Conservation (phyloP, 2,888 invertebrate species). For the Unio delphinus region DNA sequence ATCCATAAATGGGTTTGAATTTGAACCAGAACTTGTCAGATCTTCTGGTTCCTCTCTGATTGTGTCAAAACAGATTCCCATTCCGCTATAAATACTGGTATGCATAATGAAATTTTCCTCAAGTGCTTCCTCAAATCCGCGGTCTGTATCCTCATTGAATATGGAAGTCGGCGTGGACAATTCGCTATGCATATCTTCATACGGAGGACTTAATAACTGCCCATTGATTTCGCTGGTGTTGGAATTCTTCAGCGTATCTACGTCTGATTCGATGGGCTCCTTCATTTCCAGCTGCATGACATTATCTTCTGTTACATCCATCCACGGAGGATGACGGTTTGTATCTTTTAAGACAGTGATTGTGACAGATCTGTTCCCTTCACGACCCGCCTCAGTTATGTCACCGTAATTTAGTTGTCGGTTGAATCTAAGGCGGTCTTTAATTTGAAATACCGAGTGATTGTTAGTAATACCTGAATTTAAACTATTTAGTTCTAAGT, state of each 20-base stretch:
- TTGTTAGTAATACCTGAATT: slow-evolving; percentile 2
- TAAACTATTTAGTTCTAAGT: neutral
- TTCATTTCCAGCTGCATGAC: slow-evolving; percentile 11
- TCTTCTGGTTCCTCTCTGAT: slow-evolving; percentile 56
- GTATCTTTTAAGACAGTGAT: slow-evolving; percentile 39
- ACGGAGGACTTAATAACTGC: slow-evolving; percentile 2
- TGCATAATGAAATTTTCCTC: slow-evolving; percentile 35
- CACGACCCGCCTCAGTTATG: slow-evolving; percentile 17
- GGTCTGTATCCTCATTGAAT: slow-evolving; percentile 53
- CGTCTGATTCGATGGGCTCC: slow-evolving; percentile 29
- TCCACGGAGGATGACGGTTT: slow-evolving; percentile 36
- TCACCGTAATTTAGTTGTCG: slow-evolving; percentile 12
- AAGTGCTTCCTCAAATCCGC: slow-evolving; percentile 56
- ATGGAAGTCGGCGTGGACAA: slow-evolving; percentile 32
- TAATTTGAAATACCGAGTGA: neutral
- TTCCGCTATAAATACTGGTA: slow-evolving; percentile 32
- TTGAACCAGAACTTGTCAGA: slow-evolving; percentile 33
- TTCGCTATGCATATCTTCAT: slow-evolving; percentile 14
- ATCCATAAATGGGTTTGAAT: slow-evolving; percentile 33
- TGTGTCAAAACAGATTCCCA: slow-evolving; percentile 51
- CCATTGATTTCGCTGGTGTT: slow-evolving; percentile 12
- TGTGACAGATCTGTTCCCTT: slow-evolving; percentile 37
- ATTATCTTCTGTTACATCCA: slow-evolving; percentile 31
- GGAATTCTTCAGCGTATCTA: slow-evolving; percentile 26
- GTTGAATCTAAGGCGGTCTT: neutral